Percentiles rank a stretch among this genome's conserved stretches.
These are phyloP conservation scores for Equus przewalskii DNA, from an alignment of 2,113 vertebrate genomes.

Conservation along the genomic window DNA sequence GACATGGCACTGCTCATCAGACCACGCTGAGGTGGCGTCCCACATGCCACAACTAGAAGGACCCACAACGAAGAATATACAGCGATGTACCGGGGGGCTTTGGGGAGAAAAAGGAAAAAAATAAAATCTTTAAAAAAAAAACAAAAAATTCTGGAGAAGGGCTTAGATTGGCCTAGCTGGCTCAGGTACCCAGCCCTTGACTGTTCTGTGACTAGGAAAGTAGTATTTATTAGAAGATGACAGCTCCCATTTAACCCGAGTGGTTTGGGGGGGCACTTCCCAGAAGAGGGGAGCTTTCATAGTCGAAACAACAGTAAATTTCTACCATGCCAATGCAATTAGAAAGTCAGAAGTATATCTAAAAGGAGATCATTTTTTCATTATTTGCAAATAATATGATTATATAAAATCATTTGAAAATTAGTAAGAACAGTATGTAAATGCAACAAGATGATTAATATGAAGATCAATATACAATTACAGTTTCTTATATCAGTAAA, in stretches of 20 bases:
- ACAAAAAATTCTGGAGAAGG: background rate
- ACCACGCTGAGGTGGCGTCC: no score
- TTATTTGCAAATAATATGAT: background rate
- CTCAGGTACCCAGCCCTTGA: background rate
- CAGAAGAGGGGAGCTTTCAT: background rate
- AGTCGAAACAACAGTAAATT: background rate
- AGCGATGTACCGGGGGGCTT: no score
- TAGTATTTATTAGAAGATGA: background rate
- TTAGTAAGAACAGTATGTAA: background rate
- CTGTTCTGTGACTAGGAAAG: background rate
- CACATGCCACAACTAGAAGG: no score
- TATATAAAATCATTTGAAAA: conserved; percentile 10
- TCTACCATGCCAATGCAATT: background rate
- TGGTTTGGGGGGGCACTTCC: background rate
- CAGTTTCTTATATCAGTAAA: background rate
- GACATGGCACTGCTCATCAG: no score
- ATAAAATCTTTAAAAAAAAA: no score
- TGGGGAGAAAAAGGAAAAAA: no score
- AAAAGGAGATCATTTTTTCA: background rate
- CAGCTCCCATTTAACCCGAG: background rate
- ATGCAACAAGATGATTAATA: background rate
- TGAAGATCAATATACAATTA: background rate
- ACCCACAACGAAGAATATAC: no score
- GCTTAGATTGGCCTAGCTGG: background rate
- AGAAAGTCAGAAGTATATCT: background rate